Evolutionary conservation across 2,113 vertebrate genomes (phyloP), one percentile per base, ranked within the genome.

Genomic region (Calyptommatus sinebrachiatus): DNA sequence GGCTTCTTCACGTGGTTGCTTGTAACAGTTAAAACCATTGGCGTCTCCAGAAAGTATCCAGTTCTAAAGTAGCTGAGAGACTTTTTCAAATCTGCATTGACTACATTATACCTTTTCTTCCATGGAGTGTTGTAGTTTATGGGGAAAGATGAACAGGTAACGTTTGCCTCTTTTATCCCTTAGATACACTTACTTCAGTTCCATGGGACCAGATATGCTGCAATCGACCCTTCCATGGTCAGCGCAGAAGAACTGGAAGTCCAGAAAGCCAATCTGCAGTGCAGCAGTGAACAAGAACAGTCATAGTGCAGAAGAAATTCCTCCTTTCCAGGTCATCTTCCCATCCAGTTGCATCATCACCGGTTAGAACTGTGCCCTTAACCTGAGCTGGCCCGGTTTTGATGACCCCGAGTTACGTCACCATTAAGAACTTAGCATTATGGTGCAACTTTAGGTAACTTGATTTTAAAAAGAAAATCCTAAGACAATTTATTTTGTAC

Each of bases 171-270:
- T 78, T 45, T 8, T 81, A 5, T 71, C 77, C 2, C 1, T 45
- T 90, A 99, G 98, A 98, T 99, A 85, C 98, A 99, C 65, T 83
- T 99, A 74, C 96, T 97, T 20, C 98, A 99, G 88, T 99, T 99
- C 91, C 98, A 98, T 0, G 98, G 98, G 31, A 99, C 97, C 11
- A 93, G 97, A 8, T 98, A 98, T 0, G 97, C 98, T 0, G 98
- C 98, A 80, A 99, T 99, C 5, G 97, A 96, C 83, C 97, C 97
- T 0, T 94, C 95, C 28, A 98, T 99, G 98, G 94, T 99, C 81
- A 99, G 95, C 0, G 95, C 96, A 0, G 98, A 99, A 88, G 98
- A 99, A 85, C 94, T 98, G 22, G 97, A 99, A 86, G 96, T 98
- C 22, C 98, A 98, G 76, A 96, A 95, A 84, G 91, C 92, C 83